Evolutionary conservation across 2,888 invertebrate genomes (phyloP), one percentile per base, ranked within the genome.

Genomic region (Tolmerus cingulatus): DNA sequence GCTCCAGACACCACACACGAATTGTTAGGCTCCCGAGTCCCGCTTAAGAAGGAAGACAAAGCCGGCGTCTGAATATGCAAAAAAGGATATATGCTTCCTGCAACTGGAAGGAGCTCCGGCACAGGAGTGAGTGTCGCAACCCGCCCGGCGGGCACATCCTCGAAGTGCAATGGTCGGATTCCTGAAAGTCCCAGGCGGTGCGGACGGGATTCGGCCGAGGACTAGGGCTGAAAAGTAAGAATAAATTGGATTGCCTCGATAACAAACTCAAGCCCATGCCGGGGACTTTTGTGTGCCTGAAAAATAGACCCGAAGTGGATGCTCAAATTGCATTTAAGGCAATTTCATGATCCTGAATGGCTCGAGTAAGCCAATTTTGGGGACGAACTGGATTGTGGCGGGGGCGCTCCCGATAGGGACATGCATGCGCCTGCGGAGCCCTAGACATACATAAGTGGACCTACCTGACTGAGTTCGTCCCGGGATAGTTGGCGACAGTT

Each of bases 401-500:
- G 12, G 66, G 66, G 23, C n/a, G 9, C 19, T 57, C 12, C 12
- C 19, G 23, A 57, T 57, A 57, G 19, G 57, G 23, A 23, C 23
- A 12, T 7, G 23, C 8, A 66, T 19, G 23, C 7, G 8, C n/a
- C 12, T 66, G 23, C 9, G 66, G 9, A 66, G n/a, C 51, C 1
- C 7, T 51, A 7, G 1, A n/a, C n/a, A n/a, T n/a, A 19, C 16
- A 5, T 51, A 51, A 51, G 51, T 51, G 51, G n/a, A 19, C 51
- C 19, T 51, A 92, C 92, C 92, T 93, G 93, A 91, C 92, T 93
- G 89, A 93, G 91, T 91, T 92, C 92, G 91, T 93, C 93, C 90
- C 91, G 90, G 43, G 91, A 92, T 89, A 91, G 90, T 87, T 91
- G 92, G 78, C 91, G 90, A 89, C 91, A 91, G 89, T 91, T 91